A percentile compares a stretch with the other conserved stretches of the same genome.
phyloP scores from a whole-genome alignment of 2,888 invertebrate species.

The Saturnia pavonia region DNA sequence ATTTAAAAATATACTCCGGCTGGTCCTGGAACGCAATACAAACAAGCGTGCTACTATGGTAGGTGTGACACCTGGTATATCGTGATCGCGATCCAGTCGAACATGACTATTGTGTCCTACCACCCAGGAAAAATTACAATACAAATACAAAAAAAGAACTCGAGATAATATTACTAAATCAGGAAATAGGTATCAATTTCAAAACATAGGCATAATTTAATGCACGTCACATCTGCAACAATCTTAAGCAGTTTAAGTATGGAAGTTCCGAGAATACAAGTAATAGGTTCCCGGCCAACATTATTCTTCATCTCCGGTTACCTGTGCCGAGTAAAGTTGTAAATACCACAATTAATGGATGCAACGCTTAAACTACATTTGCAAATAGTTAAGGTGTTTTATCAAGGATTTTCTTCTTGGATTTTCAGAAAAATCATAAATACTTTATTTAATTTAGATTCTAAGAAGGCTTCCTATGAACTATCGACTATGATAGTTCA shows the following conservation, averaged over 20 bases:
- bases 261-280: conserved; percentile 40
- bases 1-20: no score
- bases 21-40: no score
- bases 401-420: conserved; percentile 13
- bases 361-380: conserved; percentile 31
- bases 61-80: no score
- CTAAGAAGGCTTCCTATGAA: no score
- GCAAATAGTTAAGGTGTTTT: conserved; percentile 24
- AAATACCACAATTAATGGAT: conserved; percentile 63
- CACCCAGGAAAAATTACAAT: no score
- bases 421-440: no score
- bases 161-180: not conserved
- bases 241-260: conserved; percentile 22
- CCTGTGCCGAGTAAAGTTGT: conserved; percentile 49
- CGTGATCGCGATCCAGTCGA: no score
- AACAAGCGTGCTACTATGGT: no score
- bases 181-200: not conserved
- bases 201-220: not conserved
- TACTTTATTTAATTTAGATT: no score
- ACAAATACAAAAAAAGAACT: not conserved
- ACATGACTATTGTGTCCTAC: no score
- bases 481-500: no score
- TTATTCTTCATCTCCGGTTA: conserved; percentile 59
- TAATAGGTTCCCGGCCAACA: conserved; percentile 48
- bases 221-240: conserved; percentile 30